Base-by-base conservation (phyloP, 2,888 invertebrate genomes). In the Gerosis bhagava region DNA sequence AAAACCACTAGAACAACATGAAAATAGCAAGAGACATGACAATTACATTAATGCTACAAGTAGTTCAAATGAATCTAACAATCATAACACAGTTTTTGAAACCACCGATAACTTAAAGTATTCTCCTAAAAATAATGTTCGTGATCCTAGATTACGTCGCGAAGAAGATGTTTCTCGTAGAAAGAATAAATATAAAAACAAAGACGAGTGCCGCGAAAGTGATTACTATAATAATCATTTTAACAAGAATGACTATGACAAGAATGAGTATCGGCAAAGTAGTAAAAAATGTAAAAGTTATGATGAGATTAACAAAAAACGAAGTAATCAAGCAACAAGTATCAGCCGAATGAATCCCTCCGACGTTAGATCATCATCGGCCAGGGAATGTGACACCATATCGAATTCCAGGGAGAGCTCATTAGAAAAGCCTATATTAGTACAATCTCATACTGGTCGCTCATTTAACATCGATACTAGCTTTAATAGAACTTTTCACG, bases 391-490 rank as follows among this genome's bases (percentile, higher is more conserved):
- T 19, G n/a, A 25, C 4, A n/a, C 37, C 8, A 47, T 19, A 22
- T 11, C n/a, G 6, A 6, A 11, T 13, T n/a, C 5, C 11, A 46
- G 32, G 11, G 45, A 46, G 10, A 5, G 12, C n/a, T 39, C 39
- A 31, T 17, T 31, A 17, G 45, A 46, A 19, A 46, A 32, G 21
- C 13, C 37, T 17, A 47, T 76, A 35, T 73, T 73, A 3, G 65
- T 79, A 2, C 65, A 76, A 57, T 58, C 67, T 3, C 60, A 73
- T 32, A 54, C 63, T 3, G 77, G 78, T 1, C 67, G 67, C 13
- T 67, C 77, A n/a, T 81, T 86, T 52, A 70, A 62, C 10, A 87
- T 86, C 54, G 78, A 88, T 50, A 84, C 82, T 2, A 86, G 83
- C 58, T 68, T 82, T 7, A 77, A 73, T 39, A 63, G 69, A 36